Evolutionary conservation across 1,140 invertebrate species (phyloP), one percentile per base, ranked within the genome.

Genomic region (Drosophila mayri): DNA sequence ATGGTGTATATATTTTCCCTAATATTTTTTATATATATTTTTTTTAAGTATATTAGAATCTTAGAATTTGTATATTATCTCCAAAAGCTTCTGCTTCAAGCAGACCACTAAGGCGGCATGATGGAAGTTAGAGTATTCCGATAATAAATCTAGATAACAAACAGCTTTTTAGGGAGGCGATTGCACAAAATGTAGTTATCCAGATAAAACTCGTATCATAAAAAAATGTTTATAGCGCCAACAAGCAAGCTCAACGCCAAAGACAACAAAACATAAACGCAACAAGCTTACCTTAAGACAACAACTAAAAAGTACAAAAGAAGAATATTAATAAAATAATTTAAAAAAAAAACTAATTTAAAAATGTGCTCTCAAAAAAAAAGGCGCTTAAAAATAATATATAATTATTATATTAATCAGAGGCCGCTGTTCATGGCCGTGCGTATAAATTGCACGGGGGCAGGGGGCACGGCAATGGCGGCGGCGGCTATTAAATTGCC

Each of bases 381-480:
- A 62, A 50, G 37, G 38, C 14, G 22, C 32, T 28, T 50, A 43
- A 41, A 44, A 54, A 78, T 55, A 43, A 67, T 10, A 64, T 30
- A 54, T 47, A 54, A 30, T 65, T 41, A 54, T 40, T 38, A 22
- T 30, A 37, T 11, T 22, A 16, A 22, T 54, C 55, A 87, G 28
- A 91, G 77, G 18, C 85, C 90, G 40, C 90, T 91, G 58, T 91
- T 91, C 77, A 91, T 83, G 67, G 85, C 86, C 50, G 64, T 63
- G 28, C 90, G 85, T 18, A 91, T 71, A 30, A 86, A 81, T 47
- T 90, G 90, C 30, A 84, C 41, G 9, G 90, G 90, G 25, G 79
- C 80, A 16, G 90, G 90, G 20, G 75, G 72, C 60, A 84, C 76
- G 11, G 76, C 63, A n/a, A 79, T 87, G 7, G 80, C 85, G 5